phyloP scores from a whole-genome alignment of 2,113 vertebrate species.

The Accipiter cooperii region DNA sequence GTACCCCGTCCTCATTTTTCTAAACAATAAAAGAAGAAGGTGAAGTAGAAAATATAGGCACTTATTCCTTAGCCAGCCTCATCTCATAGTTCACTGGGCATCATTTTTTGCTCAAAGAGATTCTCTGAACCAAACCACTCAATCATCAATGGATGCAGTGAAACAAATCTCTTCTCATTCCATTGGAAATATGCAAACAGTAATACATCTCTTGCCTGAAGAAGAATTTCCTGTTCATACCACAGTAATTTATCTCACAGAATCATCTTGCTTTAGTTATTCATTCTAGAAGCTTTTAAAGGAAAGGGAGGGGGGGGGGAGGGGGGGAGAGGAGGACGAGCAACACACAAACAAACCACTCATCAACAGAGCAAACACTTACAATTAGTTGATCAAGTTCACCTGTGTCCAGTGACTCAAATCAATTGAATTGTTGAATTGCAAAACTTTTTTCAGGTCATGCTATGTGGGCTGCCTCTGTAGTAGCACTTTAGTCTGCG shows the following conservation, averaged over 20 bases:
- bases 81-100: constrained; percentile 11
- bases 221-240: constrained; percentile 7
- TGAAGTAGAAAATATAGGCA: neutral
- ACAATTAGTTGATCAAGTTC: neutral
- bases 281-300: neutral
- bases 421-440: neutral
- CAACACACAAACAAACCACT: neutral
- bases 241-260: neutral
- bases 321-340: no score
- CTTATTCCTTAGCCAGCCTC: neutral
- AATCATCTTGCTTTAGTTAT: constrained; percentile 6
- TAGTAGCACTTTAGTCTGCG: neutral
- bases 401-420: neutral
- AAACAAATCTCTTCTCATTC: constrained; percentile 38
- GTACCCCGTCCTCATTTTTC: neutral
- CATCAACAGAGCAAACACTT: neutral
- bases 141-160: constrained; percentile 20
- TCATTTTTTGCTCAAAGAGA: neutral
- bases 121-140: constrained; percentile 9
- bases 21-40: neutral
- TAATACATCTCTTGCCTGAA: constrained; percentile 3
- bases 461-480: neutral
- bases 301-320: fast-evolving
- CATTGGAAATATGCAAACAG: constrained; percentile 23
- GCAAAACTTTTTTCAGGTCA: neutral